A percentile compares a stretch with the other conserved stretches of the same genome.
These are phyloP conservation scores for Artemia sinica DNA, from an alignment of 2,888 invertebrate species.

Conservation along the genomic window DNA sequence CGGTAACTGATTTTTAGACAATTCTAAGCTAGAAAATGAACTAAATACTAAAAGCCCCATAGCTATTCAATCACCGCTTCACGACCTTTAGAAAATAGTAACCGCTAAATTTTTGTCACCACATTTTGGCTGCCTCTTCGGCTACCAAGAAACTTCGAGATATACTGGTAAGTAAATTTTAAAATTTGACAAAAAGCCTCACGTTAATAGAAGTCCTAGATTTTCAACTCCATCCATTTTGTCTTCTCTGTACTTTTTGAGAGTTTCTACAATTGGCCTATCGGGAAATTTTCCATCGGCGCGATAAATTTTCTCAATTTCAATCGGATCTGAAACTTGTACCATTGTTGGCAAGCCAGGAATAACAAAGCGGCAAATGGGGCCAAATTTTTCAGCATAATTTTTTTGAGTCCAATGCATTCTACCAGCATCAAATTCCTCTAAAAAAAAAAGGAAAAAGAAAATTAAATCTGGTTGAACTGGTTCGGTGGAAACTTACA, in stretches of 20 bases:
- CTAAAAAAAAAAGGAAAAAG: not conserved
- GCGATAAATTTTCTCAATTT: slow-evolving; percentile 18
- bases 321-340: not conserved
- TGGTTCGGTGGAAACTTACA: no score
- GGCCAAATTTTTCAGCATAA: not conserved
- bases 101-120: no score
- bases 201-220: not conserved
- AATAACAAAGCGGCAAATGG: not conserved
- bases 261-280: slow-evolving; percentile 21
- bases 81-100: no score
- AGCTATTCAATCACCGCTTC: no score
- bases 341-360: not conserved
- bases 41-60: no score
- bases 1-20: no score
- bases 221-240: slow-evolving; percentile 14
- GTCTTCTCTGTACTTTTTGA: slow-evolving; percentile 19
- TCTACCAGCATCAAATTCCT: not conserved
- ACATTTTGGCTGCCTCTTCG: no score
- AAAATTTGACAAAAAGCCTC: no score
- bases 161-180: no score
- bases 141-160: no score
- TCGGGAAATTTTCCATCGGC: slow-evolving; percentile 21
- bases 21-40: no score
- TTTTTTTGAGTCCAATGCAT: not conserved
- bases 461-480: no score